Evolutionary conservation across 2,888 invertebrate genomes (phyloP).

Genomic region (Drosophila neutralis): DNA sequence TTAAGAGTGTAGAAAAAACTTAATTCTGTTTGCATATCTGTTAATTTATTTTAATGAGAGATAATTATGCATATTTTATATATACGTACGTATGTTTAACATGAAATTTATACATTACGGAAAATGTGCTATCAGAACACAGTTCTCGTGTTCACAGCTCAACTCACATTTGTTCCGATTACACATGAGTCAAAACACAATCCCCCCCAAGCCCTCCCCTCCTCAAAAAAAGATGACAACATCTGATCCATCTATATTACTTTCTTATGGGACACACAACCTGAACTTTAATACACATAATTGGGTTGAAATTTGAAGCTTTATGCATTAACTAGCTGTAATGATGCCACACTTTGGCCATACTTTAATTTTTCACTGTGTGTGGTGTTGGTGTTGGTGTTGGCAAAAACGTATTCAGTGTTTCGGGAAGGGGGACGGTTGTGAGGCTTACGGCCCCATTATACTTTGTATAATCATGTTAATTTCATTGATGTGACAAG

Average conservation of each 20-base stretch:
- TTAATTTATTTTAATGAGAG: background rate
- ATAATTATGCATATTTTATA: background rate
- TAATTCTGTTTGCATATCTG: background rate
- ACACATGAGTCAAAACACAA: background rate
- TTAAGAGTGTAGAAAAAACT: background rate
- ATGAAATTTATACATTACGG: background rate
- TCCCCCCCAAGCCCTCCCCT: no score
- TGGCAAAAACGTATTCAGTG: background rate
- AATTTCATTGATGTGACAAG: constrained; percentile 5
- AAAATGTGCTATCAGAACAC: background rate
- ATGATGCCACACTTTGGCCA: background rate
- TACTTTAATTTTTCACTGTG: background rate
- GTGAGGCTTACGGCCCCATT: background rate
- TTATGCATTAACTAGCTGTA: background rate
- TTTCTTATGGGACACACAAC: background rate
- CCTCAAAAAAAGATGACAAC: background rate
- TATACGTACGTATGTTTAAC: background rate
- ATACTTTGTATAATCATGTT: background rate
- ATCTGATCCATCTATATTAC: constrained; percentile 3
- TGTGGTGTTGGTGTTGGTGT: background rate
- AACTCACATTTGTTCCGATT: background rate
- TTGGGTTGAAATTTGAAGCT: background rate
- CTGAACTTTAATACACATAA: background rate
- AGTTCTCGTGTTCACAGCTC: background rate
- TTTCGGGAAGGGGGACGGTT: background rate